A percentile compares a stretch with the other conserved stretches of the same genome.
Evolutionary conservation across 2,888 invertebrate species (phyloP).

Genomic region (Embidobia sp.): DNA sequence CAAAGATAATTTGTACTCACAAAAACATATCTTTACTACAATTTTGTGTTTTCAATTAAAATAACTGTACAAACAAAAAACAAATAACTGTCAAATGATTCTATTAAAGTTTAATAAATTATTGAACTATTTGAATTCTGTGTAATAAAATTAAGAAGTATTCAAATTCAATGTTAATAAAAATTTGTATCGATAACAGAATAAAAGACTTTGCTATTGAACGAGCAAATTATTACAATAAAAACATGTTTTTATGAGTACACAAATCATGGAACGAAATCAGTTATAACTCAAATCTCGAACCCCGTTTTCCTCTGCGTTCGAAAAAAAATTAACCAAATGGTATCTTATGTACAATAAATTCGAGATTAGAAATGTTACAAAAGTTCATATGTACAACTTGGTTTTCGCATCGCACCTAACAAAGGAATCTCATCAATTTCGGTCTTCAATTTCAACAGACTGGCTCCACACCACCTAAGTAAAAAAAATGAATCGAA

Average conservation of each 20-base stretch:
- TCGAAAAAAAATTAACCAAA: not conserved
- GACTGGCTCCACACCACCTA: not conserved
- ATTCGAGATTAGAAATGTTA: constrained; percentile 39
- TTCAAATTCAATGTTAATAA: too few species aligned
- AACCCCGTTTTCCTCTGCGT: not conserved
- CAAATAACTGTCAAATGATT: too few species aligned
- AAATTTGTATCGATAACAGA: too few species aligned
- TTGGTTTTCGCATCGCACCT: constrained; percentile 10
- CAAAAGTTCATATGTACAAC: constrained; percentile 45
- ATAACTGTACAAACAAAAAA: too few species aligned
- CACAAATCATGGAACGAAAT: constrained; percentile 4
- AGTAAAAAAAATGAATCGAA: constrained; percentile 29
- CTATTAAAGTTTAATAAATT: too few species aligned
- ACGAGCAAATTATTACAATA: too few species aligned
- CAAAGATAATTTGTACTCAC: too few species aligned
- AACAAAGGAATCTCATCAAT: constrained; percentile 7
- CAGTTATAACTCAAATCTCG: not conserved
- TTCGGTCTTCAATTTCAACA: not conserved
- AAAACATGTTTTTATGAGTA: constrained; percentile 3
- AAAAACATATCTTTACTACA: too few species aligned
- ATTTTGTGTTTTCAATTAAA: too few species aligned
- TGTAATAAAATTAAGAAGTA: too few species aligned
- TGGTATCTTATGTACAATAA: constrained; percentile 50
- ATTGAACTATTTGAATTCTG: too few species aligned
- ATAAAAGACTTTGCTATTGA: too few species aligned